Percentiles rank a stretch among this genome's conserved stretches.
Evolutionary conservation across 2,797 vertebrate genomes (phyloP).

Genomic region (Mareca strepera): DNA sequence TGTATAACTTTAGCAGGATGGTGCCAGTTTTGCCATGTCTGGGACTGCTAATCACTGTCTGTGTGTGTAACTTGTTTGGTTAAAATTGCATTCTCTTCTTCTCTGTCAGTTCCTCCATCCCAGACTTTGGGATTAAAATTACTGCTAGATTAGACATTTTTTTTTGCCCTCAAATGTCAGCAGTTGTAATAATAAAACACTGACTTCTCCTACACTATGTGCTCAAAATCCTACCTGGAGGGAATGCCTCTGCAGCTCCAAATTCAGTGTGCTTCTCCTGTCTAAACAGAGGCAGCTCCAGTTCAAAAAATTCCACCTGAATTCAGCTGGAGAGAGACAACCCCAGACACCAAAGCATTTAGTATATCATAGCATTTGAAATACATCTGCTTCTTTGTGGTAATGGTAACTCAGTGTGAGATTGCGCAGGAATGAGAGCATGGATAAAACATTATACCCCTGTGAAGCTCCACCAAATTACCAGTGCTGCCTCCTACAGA

Average conservation of each 20-base stretch:
- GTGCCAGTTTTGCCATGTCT: neutral
- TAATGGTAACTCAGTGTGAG: neutral
- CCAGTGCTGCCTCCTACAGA: neutral
- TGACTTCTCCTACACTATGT: neutral
- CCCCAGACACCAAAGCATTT: neutral
- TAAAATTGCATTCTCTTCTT: neutral
- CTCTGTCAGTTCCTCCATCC: neutral
- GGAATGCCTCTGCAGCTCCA: neutral
- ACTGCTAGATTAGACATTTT: neutral
- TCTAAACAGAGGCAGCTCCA: neutral
- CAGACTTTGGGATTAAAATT: neutral
- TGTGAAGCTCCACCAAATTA: neutral
- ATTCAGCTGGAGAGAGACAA: neutral
- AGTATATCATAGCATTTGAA: neutral
- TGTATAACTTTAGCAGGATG: neutral
- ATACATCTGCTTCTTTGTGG: neutral
- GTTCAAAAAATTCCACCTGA: neutral
- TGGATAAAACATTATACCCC: rapidly evolving
- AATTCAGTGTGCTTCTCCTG: neutral
- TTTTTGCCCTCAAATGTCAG: neutral
- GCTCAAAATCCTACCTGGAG: neutral
- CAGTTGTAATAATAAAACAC: neutral
- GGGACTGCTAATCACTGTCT: neutral
- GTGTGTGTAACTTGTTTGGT: neutral
- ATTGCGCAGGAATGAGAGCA: neutral